These are phyloP conservation scores for Echinops telfairi DNA, from an alignment of 2,113 vertebrate species.

Conservation along the genomic window DNA sequence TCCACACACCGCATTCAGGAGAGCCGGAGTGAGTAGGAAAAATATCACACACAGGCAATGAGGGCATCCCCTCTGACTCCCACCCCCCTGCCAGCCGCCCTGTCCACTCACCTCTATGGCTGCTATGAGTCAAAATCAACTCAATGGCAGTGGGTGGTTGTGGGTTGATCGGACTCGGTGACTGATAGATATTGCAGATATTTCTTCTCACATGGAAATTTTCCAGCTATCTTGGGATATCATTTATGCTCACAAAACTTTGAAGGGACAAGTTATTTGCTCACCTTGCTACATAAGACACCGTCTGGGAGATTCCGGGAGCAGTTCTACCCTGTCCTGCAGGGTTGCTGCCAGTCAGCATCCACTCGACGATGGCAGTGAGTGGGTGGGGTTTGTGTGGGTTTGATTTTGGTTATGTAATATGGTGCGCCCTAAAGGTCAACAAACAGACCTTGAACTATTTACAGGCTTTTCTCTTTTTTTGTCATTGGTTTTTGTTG, in stretches of 20 bases:
- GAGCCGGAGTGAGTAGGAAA: neutral
- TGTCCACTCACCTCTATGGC: neutral
- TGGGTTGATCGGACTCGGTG: neutral
- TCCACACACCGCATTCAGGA: neutral
- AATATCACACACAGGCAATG: neutral
- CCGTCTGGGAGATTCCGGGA: too few relatives aligned
- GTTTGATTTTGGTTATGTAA: too few relatives aligned
- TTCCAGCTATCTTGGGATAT: neutral
- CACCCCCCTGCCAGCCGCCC: too few relatives aligned
- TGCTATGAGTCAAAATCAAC: neutral
- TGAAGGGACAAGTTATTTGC: conserved; percentile 14
- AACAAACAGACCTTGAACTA: too few relatives aligned
- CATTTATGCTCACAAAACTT: neutral
- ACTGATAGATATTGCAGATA: neutral
- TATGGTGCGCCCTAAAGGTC: too few relatives aligned
- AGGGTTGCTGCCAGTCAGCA: too few relatives aligned
- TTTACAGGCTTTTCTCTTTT: too few relatives aligned
- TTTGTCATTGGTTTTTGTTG: too few relatives aligned
- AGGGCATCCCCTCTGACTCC: neutral
- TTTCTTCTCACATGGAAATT: neutral
- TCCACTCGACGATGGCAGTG: too few relatives aligned
- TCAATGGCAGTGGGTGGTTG: too few relatives aligned
- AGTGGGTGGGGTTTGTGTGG: too few relatives aligned
- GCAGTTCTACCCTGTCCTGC: too few relatives aligned
- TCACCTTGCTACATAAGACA: neutral